Percentiles rank a stretch among this genome's conserved stretches.
Conservation (phyloP, 1,140 invertebrate genomes). For the Diachasmimorpha longicaudata region DNA sequence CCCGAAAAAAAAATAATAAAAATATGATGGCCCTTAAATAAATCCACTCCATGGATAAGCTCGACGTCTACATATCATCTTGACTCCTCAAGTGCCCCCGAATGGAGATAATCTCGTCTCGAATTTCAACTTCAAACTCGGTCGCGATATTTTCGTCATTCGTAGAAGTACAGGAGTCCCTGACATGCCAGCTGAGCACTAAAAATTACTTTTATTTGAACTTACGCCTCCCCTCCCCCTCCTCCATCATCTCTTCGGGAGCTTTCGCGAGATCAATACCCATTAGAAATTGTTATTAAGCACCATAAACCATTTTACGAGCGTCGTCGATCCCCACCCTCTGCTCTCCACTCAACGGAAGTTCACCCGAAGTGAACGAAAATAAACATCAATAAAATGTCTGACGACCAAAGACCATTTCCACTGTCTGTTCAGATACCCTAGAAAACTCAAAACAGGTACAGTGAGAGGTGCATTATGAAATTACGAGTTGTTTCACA, state of each 20-base stretch:
- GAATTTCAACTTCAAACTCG: not conserved
- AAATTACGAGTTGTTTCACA: conserved; percentile 13
- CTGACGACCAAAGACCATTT: conserved; percentile 4
- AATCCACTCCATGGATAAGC: not conserved
- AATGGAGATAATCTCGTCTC: not conserved
- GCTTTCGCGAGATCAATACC: not conserved
- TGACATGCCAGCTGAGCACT: not conserved
- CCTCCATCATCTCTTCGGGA: not conserved
- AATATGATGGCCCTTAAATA: not conserved
- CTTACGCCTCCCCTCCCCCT: no score
- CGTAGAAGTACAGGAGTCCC: not conserved
- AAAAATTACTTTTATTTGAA: no score
- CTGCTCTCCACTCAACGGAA: not conserved
- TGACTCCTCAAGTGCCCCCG: not conserved
- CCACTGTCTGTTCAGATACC: not conserved
- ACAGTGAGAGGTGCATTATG: conserved; percentile 1
- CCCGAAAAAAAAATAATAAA: not conserved
- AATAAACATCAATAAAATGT: conserved; percentile 22
- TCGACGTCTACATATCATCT: not conserved
- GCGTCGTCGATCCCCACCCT: not conserved
- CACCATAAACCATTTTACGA: not conserved
- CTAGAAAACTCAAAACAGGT: not conserved
- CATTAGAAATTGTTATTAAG: not conserved
- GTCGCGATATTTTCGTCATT: not conserved
- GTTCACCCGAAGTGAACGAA: not conserved